phyloP scores from a whole-genome alignment of 2,113 vertebrate genomes.

The Leuciscus idus region DNA sequence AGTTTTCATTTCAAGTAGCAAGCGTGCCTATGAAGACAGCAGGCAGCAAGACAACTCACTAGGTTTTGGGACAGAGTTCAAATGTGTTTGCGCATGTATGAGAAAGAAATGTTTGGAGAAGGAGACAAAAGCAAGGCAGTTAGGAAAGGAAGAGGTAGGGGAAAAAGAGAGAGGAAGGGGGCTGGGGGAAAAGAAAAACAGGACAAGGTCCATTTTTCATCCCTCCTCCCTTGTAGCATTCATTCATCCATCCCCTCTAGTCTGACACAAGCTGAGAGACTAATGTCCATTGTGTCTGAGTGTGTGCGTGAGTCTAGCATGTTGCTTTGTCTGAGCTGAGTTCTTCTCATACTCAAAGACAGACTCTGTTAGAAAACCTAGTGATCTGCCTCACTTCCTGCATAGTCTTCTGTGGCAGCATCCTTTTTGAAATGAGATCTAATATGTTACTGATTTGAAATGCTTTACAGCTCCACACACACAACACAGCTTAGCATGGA shows the following conservation, averaged over 20 bases:
- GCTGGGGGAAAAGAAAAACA: conserved; percentile 35
- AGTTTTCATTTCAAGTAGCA: background rate
- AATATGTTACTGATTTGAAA: background rate
- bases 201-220: conserved; percentile 40
- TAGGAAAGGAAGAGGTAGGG: conserved; percentile 18
- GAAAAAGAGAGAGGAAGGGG: conserved; percentile 16
- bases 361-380: background rate
- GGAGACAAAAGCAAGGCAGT: conserved; percentile 3
- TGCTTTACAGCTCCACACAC: background rate
- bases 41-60: background rate
- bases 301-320: conserved; percentile 25
- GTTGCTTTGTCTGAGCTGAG: conserved; percentile 14
- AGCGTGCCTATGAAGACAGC: background rate
- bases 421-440: background rate
- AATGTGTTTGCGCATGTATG: background rate
- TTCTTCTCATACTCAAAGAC: background rate
- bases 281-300: conserved; percentile 34
- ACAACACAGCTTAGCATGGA: background rate
- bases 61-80: background rate
- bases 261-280: conserved; percentile 16
- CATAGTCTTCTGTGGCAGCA: conserved; percentile 1
- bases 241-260: conserved; percentile 39
- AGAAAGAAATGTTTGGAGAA: background rate
- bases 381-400: background rate
- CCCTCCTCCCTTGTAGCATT: conserved; percentile 29